Percentiles rank a stretch among this genome's conserved stretches.
Evolutionary conservation across 2,888 invertebrate species (phyloP).

Genomic region (Ormyrus labotus): DNA sequence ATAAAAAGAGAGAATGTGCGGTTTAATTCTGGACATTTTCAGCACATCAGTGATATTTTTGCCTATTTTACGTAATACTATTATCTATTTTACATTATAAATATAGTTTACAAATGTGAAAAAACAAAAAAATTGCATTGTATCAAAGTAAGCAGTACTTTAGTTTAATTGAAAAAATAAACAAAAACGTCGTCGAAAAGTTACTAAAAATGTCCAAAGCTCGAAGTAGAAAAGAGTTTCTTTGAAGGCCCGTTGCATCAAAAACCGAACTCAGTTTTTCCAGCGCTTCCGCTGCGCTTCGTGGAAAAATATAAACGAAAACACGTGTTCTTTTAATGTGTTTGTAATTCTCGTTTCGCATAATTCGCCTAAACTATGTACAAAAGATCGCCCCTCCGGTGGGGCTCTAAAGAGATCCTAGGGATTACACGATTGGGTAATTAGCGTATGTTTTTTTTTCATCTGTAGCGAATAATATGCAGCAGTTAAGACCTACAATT

Average conservation of each 20-base stretch:
- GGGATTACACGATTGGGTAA: constrained; percentile 52
- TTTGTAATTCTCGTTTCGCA: constrained; percentile 47
- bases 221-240: constrained; percentile 15
- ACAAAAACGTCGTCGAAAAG: constrained; percentile 1
- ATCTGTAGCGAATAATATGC: constrained; percentile 51
- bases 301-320: constrained; percentile 21
- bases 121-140: too few relatives aligned
- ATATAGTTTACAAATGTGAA: too few relatives aligned
- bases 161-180: neutral
- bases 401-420: constrained; percentile 53
- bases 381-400: constrained; percentile 41
- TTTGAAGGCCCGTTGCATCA: constrained; percentile 27
- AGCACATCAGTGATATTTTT: neutral
- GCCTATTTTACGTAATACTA: too few relatives aligned
- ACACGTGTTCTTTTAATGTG: constrained; percentile 25
- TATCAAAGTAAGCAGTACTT: too few relatives aligned
- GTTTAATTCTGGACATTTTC: constrained; percentile 31
- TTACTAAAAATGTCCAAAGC: constrained; percentile 37
- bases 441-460: constrained; percentile 29
- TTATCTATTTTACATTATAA: too few relatives aligned
- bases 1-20: constrained; percentile 48
- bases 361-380: constrained; percentile 57
- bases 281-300: constrained; percentile 30
- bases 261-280: constrained; percentile 33
- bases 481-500: constrained; percentile 51